Evolutionary conservation across 2,888 invertebrate species (phyloP), one percentile per base, ranked within the genome.

Genomic region (Drosophila suboccidentalis): DNA sequence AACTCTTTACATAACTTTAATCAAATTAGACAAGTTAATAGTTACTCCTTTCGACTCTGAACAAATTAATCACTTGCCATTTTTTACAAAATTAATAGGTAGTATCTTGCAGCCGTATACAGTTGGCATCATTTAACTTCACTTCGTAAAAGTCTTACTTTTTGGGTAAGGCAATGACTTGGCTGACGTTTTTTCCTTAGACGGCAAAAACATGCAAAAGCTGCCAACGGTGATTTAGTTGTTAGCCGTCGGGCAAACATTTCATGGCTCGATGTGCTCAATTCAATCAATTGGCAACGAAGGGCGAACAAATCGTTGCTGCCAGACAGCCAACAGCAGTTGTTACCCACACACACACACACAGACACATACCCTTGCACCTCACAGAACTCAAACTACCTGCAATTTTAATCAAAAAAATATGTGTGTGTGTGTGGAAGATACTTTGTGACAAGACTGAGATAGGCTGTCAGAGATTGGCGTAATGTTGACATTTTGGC

Each of bases 221-320:
- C 79, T 78, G 82, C 83, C 83, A 83, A 66, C 77, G 87, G 86
- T 85, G 84, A 85, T 85, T 85, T 85, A 87, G 84, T 82, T 84
- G 87, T 84, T 85, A 87, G 84, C 83, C 86, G 73, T 80, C 81
- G 80, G 82, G 81, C 84, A 85, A 85, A 87, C 88, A 85, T 87
- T 85, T 87, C 84, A 82, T 85, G 87, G 87, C 87, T 85, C 84
- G 74, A 82, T 85, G 84, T 85, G 82, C 79, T 87, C 84, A 77
- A 85, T 85, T 85, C 84, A 85, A 85, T 85, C 84, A 85, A 85
- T 87, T 85, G 86, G 76, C 75, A 75, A 71, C 73, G 76, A 69
- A 74, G 73, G 73, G 70, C 76, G 78, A 57, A 76, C 76, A 78
- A 78, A 78, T 79, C 76, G 76, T 62, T 76, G 62, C 63, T 73